Evolutionary conservation across 2,888 invertebrate species (phyloP), one percentile per base, ranked within the genome.

Genomic region (Xestoiulus laeticollis): DNA sequence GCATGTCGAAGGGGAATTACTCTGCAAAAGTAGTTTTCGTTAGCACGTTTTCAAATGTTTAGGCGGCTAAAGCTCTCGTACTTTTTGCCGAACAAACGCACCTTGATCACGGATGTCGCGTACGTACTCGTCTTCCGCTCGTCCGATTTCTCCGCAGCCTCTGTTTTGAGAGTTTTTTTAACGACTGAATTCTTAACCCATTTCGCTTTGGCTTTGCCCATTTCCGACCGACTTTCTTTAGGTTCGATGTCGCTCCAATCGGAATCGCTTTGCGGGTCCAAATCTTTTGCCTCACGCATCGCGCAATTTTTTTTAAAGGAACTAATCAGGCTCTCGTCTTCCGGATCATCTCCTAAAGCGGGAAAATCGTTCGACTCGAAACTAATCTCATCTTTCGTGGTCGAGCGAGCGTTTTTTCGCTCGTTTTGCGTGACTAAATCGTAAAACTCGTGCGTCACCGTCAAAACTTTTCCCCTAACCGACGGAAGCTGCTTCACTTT

Each of bases 401-500:
- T 1, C 19, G 48, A 19, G 22, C 32, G 33, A 1, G 14, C 10
- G 1, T 19, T 32, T 8, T 33, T 6, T 4, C 33, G 16, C 8
- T 33, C 84, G 44, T 48, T 86, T 53, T 86, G 48, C 10, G 22
- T 86, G 3, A 22, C 44, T n/a, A 48, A 26, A 26, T 32, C 12
- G 48, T 43, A 87, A 85, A 87, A 85, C 26, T 87, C 87, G 14
- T 10, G 53, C 0, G 87, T 33, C 10, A 87, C 85, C 12, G 87
- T 87, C 59, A 85, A 48, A 10, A 88, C 86, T 33, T 88, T 88
- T 6, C 88, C 88, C 44, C 83, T 83, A 26, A 32, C 59, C 0
- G 68, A 33, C 5, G 88, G 88, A 26, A 88, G 87, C 53, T n/a
- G 26, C 33, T 88, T 86, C 32, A 88, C 26, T 85, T 85, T 86